These are phyloP conservation scores for Yoshiicerus persimilis DNA, from an alignment of 1,140 invertebrate species.

Conservation along the genomic window DNA sequence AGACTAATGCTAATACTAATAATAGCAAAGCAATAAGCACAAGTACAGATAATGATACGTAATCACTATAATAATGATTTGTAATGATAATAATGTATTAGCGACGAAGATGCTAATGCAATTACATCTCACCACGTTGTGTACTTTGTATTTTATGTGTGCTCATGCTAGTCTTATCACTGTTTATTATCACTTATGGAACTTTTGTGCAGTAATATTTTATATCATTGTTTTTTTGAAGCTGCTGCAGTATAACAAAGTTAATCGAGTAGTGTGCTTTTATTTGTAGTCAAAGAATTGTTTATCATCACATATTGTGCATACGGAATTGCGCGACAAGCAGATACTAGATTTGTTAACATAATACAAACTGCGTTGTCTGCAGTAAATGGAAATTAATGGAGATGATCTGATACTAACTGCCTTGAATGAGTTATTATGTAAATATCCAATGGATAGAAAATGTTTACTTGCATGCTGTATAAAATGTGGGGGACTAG, in stretches of 20 bases:
- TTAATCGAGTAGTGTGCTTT: no score
- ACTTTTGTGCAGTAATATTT: no score
- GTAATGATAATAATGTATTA: no score
- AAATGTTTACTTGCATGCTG: neutral
- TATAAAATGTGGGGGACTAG: neutral
- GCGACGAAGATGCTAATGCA: no score
- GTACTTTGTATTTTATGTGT: no score
- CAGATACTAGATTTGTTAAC: neutral
- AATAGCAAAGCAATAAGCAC: neutral
- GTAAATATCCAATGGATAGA: neutral
- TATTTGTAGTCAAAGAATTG: neutral
- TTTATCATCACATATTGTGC: neutral
- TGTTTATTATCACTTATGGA: no score
- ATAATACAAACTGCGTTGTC: neutral
- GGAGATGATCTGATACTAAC: neutral
- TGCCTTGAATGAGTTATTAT: neutral
- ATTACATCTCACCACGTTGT: no score
- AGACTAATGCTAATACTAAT: conserved; percentile 8
- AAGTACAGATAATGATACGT: neutral
- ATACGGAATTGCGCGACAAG: neutral
- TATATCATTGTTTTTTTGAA: no score
- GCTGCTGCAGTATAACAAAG: no score
- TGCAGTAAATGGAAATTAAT: neutral
- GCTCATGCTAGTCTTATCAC: no score
- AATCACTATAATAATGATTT: neutral